phyloP scores from a whole-genome alignment of 2,797 vertebrate genomes.

The Varecia variegata region DNA sequence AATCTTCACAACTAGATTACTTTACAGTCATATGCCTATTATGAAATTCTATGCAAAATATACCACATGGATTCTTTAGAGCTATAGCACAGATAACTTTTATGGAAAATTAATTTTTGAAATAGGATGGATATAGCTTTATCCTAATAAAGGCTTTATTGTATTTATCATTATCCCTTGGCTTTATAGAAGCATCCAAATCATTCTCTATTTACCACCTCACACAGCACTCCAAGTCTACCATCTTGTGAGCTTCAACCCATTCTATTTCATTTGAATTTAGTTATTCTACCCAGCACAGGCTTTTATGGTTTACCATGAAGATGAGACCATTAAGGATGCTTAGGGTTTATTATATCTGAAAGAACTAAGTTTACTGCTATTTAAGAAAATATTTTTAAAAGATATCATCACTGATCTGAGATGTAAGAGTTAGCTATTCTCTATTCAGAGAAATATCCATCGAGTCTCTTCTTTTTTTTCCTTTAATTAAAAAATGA shows the following conservation, averaged over 20 bases:
- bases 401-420: not conserved
- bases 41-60: not conserved
- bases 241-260: not conserved
- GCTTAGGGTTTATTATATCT: not conserved
- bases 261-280: not conserved
- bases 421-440: not conserved
- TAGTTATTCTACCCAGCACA: not conserved
- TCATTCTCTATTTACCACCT: not conserved
- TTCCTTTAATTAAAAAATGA: not conserved
- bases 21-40: not conserved
- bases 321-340: not conserved
- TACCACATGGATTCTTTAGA: not conserved
- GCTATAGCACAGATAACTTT: not conserved
- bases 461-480: not conserved
- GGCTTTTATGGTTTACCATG: not conserved
- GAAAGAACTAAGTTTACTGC: not conserved
- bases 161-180: not conserved
- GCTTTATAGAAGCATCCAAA: not conserved
- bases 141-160: not conserved
- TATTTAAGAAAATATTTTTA: slow-evolving; percentile 3
- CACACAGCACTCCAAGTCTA: not conserved
- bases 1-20: not conserved
- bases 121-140: not conserved
- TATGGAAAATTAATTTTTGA: slow-evolving; percentile 21
- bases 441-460: slow-evolving; percentile 24